Base-by-base conservation (phyloP, 2,888 invertebrate genomes). In the Tineola bisselliella region DNA sequence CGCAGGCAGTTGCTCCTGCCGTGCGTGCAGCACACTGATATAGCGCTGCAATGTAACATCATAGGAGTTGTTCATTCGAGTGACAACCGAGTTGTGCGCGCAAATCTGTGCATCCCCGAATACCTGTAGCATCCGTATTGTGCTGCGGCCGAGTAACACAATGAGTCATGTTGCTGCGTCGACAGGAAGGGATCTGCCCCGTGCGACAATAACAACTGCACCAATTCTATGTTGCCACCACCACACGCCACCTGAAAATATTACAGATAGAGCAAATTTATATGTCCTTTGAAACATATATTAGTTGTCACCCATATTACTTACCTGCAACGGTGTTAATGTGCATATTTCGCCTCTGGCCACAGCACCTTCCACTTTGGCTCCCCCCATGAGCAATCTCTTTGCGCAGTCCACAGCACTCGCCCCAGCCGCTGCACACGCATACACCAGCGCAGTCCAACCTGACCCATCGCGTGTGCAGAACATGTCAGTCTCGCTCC, bases 401-500 rank as follows among this genome's bases (percentile, higher is more conserved):
- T 92, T 86, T 60, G 92, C 84, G 8, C 92, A 91, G 67, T 88
- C 83, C 62, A 83, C 82, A 38, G 89, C 90, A 61, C 89, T 88
- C 31, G 79, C 75, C 6, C 67, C 64, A 17, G 67, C 65, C 11
- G 65, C 66, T 63, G 70, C 74, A 65, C 82, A 82, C 0, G 95
- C 93, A 77, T 95, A 96, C 38, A 95, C 95, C 13, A 96, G 82
- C 0, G 96, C 95, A 0, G 96, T 96, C 96, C 96, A 97, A 8
- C 88, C 84, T 75, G 81, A 62, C n/a, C n/a, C n/a, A n/a, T n/a
- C n/a, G n/a, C n/a, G n/a, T n/a, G n/a, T n/a, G n/a, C n/a, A n/a
- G n/a, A n/a, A n/a, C n/a, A n/a, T n/a, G n/a, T n/a, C n/a, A n/a
- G n/a, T n/a, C n/a, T n/a, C n/a, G n/a, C n/a, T n/a, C n/a, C n/a